Percentiles rank a stretch among this genome's conserved stretches.
Conservation (phyloP, 2,888 invertebrate species). For the Conchocele bisecta region DNA sequence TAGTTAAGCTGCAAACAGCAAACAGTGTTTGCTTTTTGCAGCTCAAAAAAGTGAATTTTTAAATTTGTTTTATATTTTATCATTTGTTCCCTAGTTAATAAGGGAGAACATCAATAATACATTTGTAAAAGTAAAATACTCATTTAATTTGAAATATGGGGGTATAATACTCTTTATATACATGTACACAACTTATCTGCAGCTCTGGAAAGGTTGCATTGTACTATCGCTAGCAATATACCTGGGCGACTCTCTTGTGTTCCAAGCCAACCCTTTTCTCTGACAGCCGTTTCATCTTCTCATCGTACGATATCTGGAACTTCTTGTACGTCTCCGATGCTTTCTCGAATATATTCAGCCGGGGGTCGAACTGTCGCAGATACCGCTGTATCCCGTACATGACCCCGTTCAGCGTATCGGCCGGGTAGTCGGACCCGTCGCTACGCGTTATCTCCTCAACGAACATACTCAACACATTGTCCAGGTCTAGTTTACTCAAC, state of each 20-base stretch:
- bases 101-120: too few species aligned
- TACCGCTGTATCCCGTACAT: slow-evolving; percentile 34
- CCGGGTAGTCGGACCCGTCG: slow-evolving; percentile 13
- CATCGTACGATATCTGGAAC: not conserved
- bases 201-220: too few species aligned
- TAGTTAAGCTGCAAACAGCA: too few species aligned
- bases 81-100: too few species aligned
- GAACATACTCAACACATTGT: slow-evolving; percentile 11
- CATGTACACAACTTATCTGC: too few species aligned
- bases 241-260: not conserved
- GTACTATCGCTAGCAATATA: too few species aligned
- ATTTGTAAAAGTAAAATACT: too few species aligned
- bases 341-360: not conserved
- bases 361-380: not conserved
- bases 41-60: too few species aligned
- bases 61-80: too few species aligned
- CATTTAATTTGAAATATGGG: too few species aligned
- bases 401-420: slow-evolving; percentile 11
- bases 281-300: not conserved
- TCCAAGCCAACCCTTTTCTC: not conserved
- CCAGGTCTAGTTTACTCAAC: slow-evolving; percentile 1
- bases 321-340: not conserved
- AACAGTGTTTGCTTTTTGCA: too few species aligned
- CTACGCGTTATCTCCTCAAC: slow-evolving; percentile 7
- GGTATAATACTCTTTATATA: too few species aligned